A percentile compares a stretch with the other conserved stretches of the same genome.
Conservation (phyloP, 2,888 invertebrate species). For the Lochmaea crataegi region DNA sequence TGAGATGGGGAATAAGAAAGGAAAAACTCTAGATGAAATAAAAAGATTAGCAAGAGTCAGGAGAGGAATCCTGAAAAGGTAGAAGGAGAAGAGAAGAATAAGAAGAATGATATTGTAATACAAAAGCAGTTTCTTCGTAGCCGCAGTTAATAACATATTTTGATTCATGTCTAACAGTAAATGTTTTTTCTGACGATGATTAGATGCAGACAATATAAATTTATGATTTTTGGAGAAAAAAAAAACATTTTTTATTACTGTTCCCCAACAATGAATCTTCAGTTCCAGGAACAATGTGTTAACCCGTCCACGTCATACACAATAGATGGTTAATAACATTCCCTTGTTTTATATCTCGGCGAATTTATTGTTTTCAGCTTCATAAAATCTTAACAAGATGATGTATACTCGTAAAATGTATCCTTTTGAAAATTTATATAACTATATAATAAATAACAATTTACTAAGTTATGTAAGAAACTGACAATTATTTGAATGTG, state of each 20-base stretch:
- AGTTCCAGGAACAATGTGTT: conserved; percentile 22
- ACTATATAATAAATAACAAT: conserved; percentile 19
- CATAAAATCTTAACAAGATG: conserved; percentile 34
- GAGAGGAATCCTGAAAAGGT: too few species aligned
- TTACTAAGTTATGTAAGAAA: neutral
- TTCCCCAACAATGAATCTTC: neutral
- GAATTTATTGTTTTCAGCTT: conserved; percentile 27
- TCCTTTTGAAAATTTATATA: conserved; percentile 32
- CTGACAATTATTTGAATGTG: neutral
- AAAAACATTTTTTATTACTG: neutral
- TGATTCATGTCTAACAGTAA: neutral
- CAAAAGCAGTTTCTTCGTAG: too few species aligned
- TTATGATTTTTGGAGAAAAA: neutral
- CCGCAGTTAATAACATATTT: neutral
- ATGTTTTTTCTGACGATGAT: neutral
- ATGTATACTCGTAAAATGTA: conserved; percentile 30
- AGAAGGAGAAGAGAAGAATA: too few species aligned
- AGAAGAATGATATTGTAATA: too few species aligned
- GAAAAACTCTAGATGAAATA: too few species aligned
- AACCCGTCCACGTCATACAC: conserved; percentile 11
- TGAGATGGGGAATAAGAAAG: too few species aligned
- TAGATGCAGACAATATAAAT: neutral
- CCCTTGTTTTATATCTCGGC: conserved; percentile 29
- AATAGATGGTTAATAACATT: conserved; percentile 27
- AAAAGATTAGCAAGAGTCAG: too few species aligned